A percentile compares a stretch with the other conserved stretches of the same genome.
Evolutionary conservation across 2,888 invertebrate species (phyloP).

Genomic region (Tipula helvola): DNA sequence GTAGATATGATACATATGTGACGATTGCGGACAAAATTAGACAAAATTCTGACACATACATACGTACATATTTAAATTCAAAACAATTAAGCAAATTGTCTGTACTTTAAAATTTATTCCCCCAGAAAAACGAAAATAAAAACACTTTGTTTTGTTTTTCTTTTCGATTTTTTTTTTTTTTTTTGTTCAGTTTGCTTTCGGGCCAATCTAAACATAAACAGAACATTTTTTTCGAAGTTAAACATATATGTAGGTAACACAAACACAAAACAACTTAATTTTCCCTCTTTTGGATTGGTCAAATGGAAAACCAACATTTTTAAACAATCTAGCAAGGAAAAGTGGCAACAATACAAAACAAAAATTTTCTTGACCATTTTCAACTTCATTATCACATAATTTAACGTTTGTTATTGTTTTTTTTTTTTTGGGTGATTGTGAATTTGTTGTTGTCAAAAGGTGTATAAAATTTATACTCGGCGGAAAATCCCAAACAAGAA

Average conservation of each 20-base stretch:
- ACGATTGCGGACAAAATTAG: too few relatives aligned
- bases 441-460: not conserved
- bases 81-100: not conserved
- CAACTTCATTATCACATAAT: not conserved
- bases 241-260: not conserved
- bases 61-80: not conserved
- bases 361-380: not conserved
- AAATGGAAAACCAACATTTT: not conserved
- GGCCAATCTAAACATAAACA: not conserved
- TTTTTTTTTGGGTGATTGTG: not conserved
- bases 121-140: not conserved
- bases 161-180: not conserved
- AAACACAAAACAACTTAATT: not conserved
- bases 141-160: not conserved
- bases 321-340: not conserved
- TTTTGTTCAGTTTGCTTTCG: not conserved
- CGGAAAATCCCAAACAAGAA: not conserved
- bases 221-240: not conserved
- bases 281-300: not conserved
- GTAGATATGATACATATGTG: too few relatives aligned
- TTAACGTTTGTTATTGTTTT: not conserved
- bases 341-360: not conserved
- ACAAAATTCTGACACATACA: too few relatives aligned
- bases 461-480: not conserved
- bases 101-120: not conserved